phyloP scores from a whole-genome alignment of 1,140 invertebrate genomes.

The Drosophila ercepeae region DNA sequence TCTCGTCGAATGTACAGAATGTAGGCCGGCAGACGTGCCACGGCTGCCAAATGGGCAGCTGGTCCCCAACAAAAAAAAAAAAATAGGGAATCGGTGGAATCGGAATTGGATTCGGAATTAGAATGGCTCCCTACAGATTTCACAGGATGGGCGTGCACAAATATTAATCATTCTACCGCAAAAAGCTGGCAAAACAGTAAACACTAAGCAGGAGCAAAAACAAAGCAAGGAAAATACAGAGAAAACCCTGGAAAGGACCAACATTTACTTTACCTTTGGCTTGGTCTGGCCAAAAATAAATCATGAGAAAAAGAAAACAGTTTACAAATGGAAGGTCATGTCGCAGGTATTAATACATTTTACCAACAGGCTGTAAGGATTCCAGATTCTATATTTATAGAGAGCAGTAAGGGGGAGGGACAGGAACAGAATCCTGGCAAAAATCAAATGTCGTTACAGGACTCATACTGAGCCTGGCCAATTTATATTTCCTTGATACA shows the following conservation, averaged over 20 bases:
- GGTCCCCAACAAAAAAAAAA: not conserved
- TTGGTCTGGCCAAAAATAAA: constrained; percentile 27
- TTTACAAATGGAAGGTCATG: constrained; percentile 40
- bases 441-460: not conserved
- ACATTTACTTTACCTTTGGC: constrained; percentile 34
- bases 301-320: constrained; percentile 37
- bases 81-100: not conserved
- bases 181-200: constrained; percentile 29
- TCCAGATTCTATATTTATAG: constrained; percentile 12
- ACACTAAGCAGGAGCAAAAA: constrained; percentile 12
- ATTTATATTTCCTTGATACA: not conserved
- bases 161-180: constrained; percentile 51
- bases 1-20: not conserved
- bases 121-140: constrained; percentile 28
- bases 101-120: constrained; percentile 29
- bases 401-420: not conserved
- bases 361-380: constrained; percentile 26
- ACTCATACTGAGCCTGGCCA: not conserved
- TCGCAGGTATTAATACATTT: constrained; percentile 42
- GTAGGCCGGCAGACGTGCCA: constrained; percentile 43
- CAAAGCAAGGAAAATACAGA: constrained; percentile 2
- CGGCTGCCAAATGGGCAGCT: constrained; percentile 50
- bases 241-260: not conserved
- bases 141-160: constrained; percentile 35
- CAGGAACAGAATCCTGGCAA: not conserved